Base-by-base conservation (phyloP, 2,888 invertebrate genomes). In the Ophraella communa region DNA sequence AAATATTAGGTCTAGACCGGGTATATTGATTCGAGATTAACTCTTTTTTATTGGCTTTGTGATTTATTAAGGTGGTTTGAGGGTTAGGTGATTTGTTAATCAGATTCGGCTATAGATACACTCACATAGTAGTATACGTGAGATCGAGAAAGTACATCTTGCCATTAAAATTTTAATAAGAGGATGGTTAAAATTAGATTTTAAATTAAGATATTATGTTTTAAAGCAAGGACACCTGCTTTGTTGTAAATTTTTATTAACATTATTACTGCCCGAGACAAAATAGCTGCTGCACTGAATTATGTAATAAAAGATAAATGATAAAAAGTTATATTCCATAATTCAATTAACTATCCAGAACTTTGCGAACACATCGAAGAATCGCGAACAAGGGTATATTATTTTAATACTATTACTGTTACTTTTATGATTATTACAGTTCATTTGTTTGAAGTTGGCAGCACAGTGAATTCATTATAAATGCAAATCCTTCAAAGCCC, bases 21-120 rank as follows among this genome's bases (percentile, higher is more conserved):
- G 44, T 52, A 60, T 60, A 60, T 53, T 52, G 60, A 60, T 60
- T 60, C 42, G 47, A 60, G 60, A 60, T 60, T 60, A 60, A 52
- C 60, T 60, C 60, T 60, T 60, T 58, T 58, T 60, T 60, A 42
- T 60, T 53, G 30, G 52, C 52, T 52, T 44, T 60, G 60, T 60
- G 52, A 60, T 60, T 60, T 60, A 60, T 60, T 60, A 60, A 53
- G 60, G 60, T 60, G 52, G 52, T 60, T 60, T 60, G 21, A 27
- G 52, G 53, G 60, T 60, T 52, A 24, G 52, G 52, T 60, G 52
- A 52, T 42, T 53, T 52, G 52, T 60, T 60, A 60, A 60, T 60
- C 21, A 60, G 52, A 60, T 52, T 60, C 60, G 60, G 52, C 51
- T 51, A 17, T 27, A 27, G 49, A 51, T 51, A 51, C 27, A 51